A percentile compares a stretch with the other conserved stretches of the same genome.
Conservation (phyloP, 2,797 vertebrate genomes). For the Neopelma chrysocephalum region DNA sequence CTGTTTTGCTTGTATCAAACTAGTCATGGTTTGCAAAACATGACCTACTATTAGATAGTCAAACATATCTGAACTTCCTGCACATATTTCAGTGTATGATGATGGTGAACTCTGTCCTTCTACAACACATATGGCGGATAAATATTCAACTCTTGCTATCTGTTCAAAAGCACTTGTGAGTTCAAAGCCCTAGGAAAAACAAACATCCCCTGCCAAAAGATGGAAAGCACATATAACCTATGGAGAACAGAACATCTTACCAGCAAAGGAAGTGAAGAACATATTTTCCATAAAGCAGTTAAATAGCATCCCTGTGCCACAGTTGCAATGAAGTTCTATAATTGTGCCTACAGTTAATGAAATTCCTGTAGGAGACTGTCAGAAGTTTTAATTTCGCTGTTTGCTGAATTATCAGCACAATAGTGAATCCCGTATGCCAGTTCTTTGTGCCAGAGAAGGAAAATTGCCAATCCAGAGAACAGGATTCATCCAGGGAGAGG, state of each 20-base stretch:
- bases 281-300: neutral
- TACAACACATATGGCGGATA: neutral
- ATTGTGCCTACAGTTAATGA: neutral
- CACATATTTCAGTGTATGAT: neutral
- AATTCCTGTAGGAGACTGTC: slow-evolving; percentile 43
- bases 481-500: neutral
- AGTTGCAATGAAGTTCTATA: slow-evolving; percentile 28
- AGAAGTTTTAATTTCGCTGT: slow-evolving; percentile 50
- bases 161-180: neutral
- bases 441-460: slow-evolving; percentile 20
- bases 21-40: neutral
- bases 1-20: neutral
- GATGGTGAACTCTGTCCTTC: neutral
- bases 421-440: neutral
- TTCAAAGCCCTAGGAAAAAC: neutral
- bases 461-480: slow-evolving; percentile 7
- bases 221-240: neutral
- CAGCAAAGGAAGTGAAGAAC: neutral
- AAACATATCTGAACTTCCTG: neutral
- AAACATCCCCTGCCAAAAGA: neutral
- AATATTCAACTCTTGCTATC: neutral
- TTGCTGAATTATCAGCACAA: slow-evolving; percentile 38
- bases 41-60: neutral
- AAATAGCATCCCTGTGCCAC: neutral
- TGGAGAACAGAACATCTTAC: neutral